phyloP scores from a whole-genome alignment of 2,888 invertebrate genomes.

The Loripinus fragilis region DNA sequence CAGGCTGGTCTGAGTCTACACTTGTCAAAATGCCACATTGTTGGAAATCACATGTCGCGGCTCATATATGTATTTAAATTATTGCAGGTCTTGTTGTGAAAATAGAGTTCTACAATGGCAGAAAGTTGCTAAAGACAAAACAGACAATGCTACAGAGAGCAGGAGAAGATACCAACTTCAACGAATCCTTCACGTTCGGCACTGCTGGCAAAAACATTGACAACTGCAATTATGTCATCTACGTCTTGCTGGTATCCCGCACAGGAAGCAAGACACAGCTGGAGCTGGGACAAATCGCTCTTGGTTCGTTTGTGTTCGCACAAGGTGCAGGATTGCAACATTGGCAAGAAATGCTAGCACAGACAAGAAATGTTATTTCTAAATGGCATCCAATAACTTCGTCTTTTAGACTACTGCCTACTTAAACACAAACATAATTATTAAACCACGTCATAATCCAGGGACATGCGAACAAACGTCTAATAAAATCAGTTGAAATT shows the following conservation, averaged over 20 bases:
- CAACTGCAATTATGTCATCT: constrained; percentile 74
- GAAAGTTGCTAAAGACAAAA: constrained; percentile 77
- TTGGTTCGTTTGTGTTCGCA: constrained; percentile 82
- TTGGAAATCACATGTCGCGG: too few relatives aligned
- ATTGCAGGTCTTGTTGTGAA: constrained; percentile 74
- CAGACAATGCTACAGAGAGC: constrained; percentile 72
- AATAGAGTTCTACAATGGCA: constrained; percentile 78
- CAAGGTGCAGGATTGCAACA: constrained; percentile 80
- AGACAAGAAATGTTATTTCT: constrained; percentile 69
- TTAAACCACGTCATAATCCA: too few relatives aligned
- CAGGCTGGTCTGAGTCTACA: too few relatives aligned
- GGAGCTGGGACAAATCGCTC: constrained; percentile 74
- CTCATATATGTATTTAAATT: too few relatives aligned
- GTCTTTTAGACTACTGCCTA: background rate
- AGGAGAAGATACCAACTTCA: constrained; percentile 75
- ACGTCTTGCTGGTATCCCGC: constrained; percentile 66
- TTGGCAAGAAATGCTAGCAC: constrained; percentile 81
- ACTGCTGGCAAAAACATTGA: constrained; percentile 76
- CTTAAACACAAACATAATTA: background rate
- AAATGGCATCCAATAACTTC: constrained; percentile 72
- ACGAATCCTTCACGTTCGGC: constrained; percentile 80
- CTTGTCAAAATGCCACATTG: too few relatives aligned
- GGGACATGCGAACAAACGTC: too few relatives aligned
- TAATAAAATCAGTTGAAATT: too few relatives aligned
- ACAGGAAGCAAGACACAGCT: constrained; percentile 60